phyloP scores from a whole-genome alignment of 2,113 vertebrate genomes.

The cattle (Bos taurus) region ARS-UCD2.0 NC_037329.1:22332501-22333000 shows the following conservation, averaged over 20 bases:
- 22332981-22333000: conserved; percentile 12
- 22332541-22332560: conserved; percentile 16
- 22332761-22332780: not conserved
- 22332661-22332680: conserved; percentile 25
- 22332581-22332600: conserved; percentile 16
- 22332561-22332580: not conserved
- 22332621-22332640: conserved; percentile 1
- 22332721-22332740: not conserved
- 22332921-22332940: conserved; percentile 16
- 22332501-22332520: conserved; percentile 7
- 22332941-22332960: not conserved
- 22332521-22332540: conserved; percentile 38
- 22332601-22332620: not conserved
- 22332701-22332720: not conserved
- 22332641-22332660: not conserved
- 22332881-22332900: conserved; percentile 34
- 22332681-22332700: not conserved
- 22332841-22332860: not conserved
- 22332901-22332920: not conserved
- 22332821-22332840: not conserved
- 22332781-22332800: not conserved
- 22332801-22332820: not conserved
- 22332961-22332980: not conserved
- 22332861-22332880: not conserved
- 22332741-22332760: not conserved